A percentile compares a stretch with the other conserved stretches of the same genome.
Conservation (phyloP, 1,140 invertebrate genomes). For the Hirudo medicinalis region DNA sequence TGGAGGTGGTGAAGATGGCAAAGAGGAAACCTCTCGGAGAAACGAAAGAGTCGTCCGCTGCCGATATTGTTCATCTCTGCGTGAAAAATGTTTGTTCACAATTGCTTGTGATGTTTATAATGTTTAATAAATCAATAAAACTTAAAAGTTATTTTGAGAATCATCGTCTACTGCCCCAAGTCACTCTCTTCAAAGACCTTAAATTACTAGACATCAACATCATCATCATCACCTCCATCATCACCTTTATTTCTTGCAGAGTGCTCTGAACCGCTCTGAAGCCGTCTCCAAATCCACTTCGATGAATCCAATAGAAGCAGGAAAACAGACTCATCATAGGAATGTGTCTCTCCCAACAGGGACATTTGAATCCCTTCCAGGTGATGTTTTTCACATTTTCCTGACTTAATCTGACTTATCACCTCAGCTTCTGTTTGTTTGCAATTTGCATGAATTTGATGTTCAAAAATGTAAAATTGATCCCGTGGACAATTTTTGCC, state of each 20-base stretch:
- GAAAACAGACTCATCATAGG: slow-evolving; percentile 13
- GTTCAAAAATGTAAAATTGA: no score
- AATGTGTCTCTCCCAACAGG: slow-evolving; percentile 17
- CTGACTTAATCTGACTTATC: no score
- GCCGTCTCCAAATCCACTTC: slow-evolving; percentile 17
- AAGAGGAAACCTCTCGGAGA: background rate
- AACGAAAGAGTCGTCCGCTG: background rate
- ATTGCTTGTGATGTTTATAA: background rate
- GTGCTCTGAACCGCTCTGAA: background rate
- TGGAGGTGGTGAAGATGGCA: slow-evolving; percentile 4
- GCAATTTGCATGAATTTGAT: no score
- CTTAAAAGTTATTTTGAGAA: background rate
- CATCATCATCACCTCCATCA: no score
- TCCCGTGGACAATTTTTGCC: no score
- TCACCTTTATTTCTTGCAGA: background rate
- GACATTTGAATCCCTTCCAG: background rate
- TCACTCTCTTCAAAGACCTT: background rate
- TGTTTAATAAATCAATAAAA: background rate
- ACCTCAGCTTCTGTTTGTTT: no score
- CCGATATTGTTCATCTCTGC: slow-evolving; percentile 1
- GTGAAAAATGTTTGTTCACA: background rate
- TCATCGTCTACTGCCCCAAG: background rate
- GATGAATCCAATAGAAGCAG: background rate
- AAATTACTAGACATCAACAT: no score
- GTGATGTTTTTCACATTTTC: background rate